Evolutionary conservation across 2,113 vertebrate species (phyloP), one percentile per base, ranked within the genome.

Genomic region (Ochotona curzoniae): DNA sequence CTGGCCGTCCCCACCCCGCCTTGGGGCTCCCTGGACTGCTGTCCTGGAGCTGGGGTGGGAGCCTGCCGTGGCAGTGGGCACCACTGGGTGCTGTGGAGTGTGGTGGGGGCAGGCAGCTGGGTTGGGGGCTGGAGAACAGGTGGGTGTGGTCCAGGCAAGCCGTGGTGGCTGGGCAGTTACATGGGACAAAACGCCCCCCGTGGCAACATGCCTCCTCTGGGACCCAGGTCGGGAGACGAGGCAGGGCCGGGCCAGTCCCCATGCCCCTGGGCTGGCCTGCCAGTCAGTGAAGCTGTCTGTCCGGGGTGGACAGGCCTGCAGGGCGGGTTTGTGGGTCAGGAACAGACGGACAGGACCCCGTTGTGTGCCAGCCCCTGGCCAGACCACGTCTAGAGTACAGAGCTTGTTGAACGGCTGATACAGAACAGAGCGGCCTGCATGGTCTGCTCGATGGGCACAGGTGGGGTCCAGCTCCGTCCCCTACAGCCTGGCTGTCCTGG

Each of bases 191-290:
- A 6, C 38, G 6, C 38, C 38, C 54, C 30, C 15, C 21, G n/a
- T 25, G 9, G 64, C 64, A 10, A 30, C 28, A 26, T 15, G 13
- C 54, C 54, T 15, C 54, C 54, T 57, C 18, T 38, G 11, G 35
- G 83, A 49, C 51, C 35, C 9, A 6, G 32, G 69, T 26, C 20
- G 14, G 57, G 35, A 44, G 38, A 66, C 18, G 32, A 67, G 23
- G 12, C 13, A 12, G 12, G 18, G 57, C 30, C 14, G 20, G 44
- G 25, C 28, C 20, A 26, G 32, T 6, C 74, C 74, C 38, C 13
- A 18, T 9, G 54, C 54, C 14, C 17, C 7, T 5, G 8, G 3
- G 2, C 13, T 49, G 2, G n/a, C n/a, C n/a, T n/a, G n/a, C n/a
- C n/a, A n/a, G n/a, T n/a, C n/a, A n/a, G n/a, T n/a, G n/a, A n/a